These are phyloP conservation scores for Ptychadena robeensis DNA, from an alignment of 2,797 vertebrate species.

Conservation along the genomic window DNA sequence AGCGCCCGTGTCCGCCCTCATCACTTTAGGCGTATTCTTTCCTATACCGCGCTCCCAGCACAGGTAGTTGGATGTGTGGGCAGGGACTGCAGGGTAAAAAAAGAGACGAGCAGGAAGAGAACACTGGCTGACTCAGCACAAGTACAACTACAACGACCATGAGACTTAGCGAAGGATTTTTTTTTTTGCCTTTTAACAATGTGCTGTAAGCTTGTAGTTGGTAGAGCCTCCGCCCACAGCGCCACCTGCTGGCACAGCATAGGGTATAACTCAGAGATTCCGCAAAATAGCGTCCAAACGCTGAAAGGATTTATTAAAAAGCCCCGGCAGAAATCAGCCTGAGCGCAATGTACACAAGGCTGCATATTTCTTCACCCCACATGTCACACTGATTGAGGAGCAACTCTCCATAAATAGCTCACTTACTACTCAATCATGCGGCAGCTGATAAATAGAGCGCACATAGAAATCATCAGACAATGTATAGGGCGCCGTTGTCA, in stretches of 20 bases:
- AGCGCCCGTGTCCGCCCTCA: not conserved
- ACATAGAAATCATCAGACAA: too few relatives aligned
- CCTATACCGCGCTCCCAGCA: not conserved
- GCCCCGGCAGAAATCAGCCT: not conserved
- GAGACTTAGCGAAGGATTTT: conserved; percentile 58
- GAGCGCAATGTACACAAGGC: too few relatives aligned
- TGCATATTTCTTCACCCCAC: too few relatives aligned
- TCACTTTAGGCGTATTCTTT: not conserved
- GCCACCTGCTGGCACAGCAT: conserved; percentile 9
- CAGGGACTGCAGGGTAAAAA: not conserved
- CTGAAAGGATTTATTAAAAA: too few relatives aligned
- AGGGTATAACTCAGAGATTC: not conserved
- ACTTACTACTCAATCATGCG: too few relatives aligned
- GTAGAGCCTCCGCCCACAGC: conserved; percentile 9
- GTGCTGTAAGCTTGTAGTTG: conserved; percentile 31
- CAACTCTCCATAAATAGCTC: too few relatives aligned
- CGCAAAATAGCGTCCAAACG: not conserved
- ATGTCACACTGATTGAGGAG: too few relatives aligned
- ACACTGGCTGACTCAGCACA: not conserved
- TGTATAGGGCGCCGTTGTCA: too few relatives aligned
- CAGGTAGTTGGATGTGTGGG: too few relatives aligned
- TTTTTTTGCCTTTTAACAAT: not conserved
- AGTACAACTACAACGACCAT: conserved; percentile 66
- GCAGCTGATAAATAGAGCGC: too few relatives aligned
- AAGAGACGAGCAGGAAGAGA: not conserved